phyloP scores from a whole-genome alignment of 37 sponge, comb jelly and placozoan genomes.

The Dysidea cf. avara region DNA sequence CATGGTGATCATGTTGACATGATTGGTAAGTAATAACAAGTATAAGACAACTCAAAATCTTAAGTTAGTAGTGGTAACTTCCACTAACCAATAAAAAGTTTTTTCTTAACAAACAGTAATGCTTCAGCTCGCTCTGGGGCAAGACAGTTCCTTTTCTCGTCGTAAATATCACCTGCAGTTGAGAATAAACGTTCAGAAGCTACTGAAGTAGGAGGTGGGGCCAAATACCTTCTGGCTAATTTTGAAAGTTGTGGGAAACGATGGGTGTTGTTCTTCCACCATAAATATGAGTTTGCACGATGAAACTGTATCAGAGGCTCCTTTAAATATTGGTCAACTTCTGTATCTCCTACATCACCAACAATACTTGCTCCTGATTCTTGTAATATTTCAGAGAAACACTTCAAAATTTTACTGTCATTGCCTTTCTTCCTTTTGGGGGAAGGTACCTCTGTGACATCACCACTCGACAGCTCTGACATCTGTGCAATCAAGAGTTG shows the following conservation, averaged over 20 bases:
- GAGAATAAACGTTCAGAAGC: slow-evolving; percentile 20
- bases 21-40: too few species aligned
- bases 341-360: neutral
- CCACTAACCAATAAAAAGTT: too few species aligned
- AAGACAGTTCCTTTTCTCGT: slow-evolving; percentile 6
- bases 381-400: slow-evolving; percentile 3
- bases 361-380: neutral
- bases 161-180: slow-evolving; percentile 10
- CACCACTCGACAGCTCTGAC: too few species aligned
- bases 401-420: neutral
- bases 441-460: too few species aligned
- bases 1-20: too few species aligned
- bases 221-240: slow-evolving; percentile 5
- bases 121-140: slow-evolving; percentile 4
- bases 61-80: too few species aligned
- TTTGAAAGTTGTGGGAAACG: neutral
- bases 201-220: slow-evolving; percentile 23
- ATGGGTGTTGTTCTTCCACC: neutral
- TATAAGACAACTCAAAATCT: too few species aligned
- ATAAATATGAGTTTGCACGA: slow-evolving; percentile 1
- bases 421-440: too few species aligned
- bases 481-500: too few species aligned
- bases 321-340: neutral
- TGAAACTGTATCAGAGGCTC: slow-evolving; percentile 7
- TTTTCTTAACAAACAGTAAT: slow-evolving; percentile 18